Percentiles rank a stretch among this genome's conserved stretches.
These are phyloP conservation scores for Luperina testacea DNA, from an alignment of 2,888 invertebrate genomes.

Conservation along the genomic window DNA sequence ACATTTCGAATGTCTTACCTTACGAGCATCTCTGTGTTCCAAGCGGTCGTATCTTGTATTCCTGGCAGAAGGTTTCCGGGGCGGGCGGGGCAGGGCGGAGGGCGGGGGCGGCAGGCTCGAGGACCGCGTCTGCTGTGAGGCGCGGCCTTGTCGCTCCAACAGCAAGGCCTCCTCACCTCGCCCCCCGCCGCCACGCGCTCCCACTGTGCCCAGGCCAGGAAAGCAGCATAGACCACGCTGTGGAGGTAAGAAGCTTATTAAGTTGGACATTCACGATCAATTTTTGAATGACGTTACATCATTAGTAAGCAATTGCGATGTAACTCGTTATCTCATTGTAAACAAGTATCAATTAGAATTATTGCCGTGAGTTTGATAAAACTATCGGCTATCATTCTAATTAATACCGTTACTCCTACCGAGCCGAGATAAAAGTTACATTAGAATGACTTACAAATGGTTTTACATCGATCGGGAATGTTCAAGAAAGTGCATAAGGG, in stretches of 20 bases:
- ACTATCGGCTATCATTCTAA: neutral
- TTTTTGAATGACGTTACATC: neutral
- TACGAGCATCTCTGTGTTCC: conserved; percentile 84
- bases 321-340: neutral
- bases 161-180: conserved; percentile 93
- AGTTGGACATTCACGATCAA: neutral
- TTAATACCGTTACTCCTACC: neutral
- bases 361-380: neutral
- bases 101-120: conserved; percentile 93
- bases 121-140: conserved; percentile 93
- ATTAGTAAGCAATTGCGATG: neutral
- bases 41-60: conserved; percentile 92
- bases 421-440: neutral
- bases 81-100: conserved; percentile 93
- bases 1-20: conserved; percentile 71
- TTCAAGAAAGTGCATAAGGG: too few relatives aligned
- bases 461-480: neutral
- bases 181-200: conserved; percentile 86
- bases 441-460: neutral
- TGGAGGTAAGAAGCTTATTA: conserved; percentile 24
- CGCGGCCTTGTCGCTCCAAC: conserved; percentile 94
- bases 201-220: conserved; percentile 89
- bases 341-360: neutral
- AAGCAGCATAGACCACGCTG: conserved; percentile 96
- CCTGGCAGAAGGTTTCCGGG: conserved; percentile 90